Percentiles rank a stretch among this genome's conserved stretches.
Conservation (phyloP, 2,888 invertebrate species). For the Erebia epiphron region DNA sequence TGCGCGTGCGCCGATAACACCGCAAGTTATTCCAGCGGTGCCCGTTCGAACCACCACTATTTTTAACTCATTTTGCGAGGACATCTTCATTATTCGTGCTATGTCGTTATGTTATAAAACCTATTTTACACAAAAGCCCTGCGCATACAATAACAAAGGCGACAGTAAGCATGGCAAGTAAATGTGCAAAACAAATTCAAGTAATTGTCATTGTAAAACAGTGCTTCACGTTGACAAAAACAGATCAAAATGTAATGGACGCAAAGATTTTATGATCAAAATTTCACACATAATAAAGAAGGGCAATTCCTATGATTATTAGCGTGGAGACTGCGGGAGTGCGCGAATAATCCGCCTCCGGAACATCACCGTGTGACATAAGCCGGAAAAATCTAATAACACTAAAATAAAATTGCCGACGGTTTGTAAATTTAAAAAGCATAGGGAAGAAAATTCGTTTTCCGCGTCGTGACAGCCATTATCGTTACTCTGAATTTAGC, state of each 20-base stretch:
- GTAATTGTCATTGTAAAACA: constrained; percentile 5
- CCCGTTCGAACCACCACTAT: constrained; percentile 73
- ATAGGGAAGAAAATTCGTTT: constrained; percentile 79
- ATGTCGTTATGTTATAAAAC: constrained; percentile 39
- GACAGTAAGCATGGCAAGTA: neutral
- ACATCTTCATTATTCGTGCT: constrained; percentile 79
- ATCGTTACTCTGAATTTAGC: constrained; percentile 78
- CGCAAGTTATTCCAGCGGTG: constrained; percentile 77
- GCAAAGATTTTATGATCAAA: constrained; percentile 62
- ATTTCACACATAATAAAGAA: constrained; percentile 82
- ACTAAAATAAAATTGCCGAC: constrained; percentile 82
- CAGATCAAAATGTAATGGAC: constrained; percentile 41
- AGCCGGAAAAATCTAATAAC: constrained; percentile 83
- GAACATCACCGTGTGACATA: constrained; percentile 78
- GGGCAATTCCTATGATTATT: constrained; percentile 83
- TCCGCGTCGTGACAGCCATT: constrained; percentile 74
- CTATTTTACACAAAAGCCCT: neutral
- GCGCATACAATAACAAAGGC: neutral
- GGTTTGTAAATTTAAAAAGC: constrained; percentile 80
- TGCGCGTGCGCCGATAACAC: constrained; percentile 81
- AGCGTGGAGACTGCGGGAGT: constrained; percentile 78
- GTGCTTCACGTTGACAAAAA: constrained; percentile 17
- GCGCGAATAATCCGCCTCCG: constrained; percentile 79
- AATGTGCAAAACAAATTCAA: constrained; percentile 2
- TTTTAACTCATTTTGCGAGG: constrained; percentile 75